These are phyloP conservation scores for Calyptommatus sinebrachiatus DNA, from an alignment of 2,113 vertebrate species.

Conservation along the genomic window DNA sequence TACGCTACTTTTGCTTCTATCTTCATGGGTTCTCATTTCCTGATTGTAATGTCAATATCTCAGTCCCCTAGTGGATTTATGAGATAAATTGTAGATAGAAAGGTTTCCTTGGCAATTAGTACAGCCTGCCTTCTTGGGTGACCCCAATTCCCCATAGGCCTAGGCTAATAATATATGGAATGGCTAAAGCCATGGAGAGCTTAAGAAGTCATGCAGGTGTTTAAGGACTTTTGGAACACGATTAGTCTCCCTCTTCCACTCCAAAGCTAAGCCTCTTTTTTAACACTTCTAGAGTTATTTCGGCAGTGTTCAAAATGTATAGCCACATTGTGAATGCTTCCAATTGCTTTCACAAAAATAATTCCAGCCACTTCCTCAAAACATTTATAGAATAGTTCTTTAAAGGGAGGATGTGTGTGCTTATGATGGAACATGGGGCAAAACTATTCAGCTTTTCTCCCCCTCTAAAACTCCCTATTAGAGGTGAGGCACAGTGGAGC, in stretches of 20 bases:
- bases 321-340: not conserved
- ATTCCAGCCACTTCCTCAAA: not conserved
- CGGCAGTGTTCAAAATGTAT: not conserved
- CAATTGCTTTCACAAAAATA: not conserved
- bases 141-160: not conserved
- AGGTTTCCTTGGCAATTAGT: conserved; percentile 31
- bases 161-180: not conserved
- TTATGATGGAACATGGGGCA: too few species aligned
- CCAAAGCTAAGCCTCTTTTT: not conserved
- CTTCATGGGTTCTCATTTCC: conserved; percentile 9
- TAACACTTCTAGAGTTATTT: not conserved
- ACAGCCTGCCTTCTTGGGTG: not conserved
- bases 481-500: too few species aligned
- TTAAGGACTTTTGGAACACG: conserved; percentile 3
- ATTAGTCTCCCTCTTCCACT: not conserved
- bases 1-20: conserved; percentile 12
- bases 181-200: not conserved
- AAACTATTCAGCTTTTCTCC: too few species aligned
- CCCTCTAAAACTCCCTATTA: too few species aligned
- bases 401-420: too few species aligned
- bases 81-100: conserved; percentile 22
- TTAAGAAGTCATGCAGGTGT: not conserved
- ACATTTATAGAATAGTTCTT: not conserved
- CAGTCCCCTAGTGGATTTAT: conserved; percentile 20
- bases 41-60: conserved; percentile 20